A percentile compares a stretch with the other conserved stretches of the same genome.
phyloP scores from a whole-genome alignment of 2,113 vertebrate species.

The Prionailurus bengalensis region DNA sequence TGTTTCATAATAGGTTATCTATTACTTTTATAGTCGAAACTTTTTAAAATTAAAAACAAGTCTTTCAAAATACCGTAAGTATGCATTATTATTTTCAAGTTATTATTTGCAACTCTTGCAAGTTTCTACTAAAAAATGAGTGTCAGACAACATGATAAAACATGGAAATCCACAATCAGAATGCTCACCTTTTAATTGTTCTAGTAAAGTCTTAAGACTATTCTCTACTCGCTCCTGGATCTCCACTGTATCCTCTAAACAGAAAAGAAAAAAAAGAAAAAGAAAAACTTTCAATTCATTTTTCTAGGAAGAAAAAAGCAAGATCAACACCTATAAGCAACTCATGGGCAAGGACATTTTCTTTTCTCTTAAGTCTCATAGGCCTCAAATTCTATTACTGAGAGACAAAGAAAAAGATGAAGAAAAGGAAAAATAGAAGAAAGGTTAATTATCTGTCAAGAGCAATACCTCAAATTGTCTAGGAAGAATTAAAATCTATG shows the following conservation, averaged over 20 bases:
- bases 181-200: constrained; percentile 95
- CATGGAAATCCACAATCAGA: neutral
- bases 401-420: neutral
- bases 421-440: neutral
- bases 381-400: neutral
- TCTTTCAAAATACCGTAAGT: constrained; percentile 42
- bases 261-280: constrained; percentile 40
- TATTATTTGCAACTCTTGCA: neutral
- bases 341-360: neutral
- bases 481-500: constrained; percentile 21
- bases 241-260: constrained; percentile 94
- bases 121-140: constrained; percentile 6
- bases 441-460: neutral
- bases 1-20: neutral
- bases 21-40: neutral
- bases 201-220: constrained; percentile 93
- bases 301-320: neutral
- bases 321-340: neutral
- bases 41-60: constrained; percentile 32
- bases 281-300: neutral
- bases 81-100: constrained; percentile 34
- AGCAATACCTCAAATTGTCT: neutral
- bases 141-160: neutral
- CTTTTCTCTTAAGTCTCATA: neutral
- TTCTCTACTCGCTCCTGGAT: constrained; percentile 96